Conservation (phyloP, 2,113 vertebrate species). For the Orientallactaga bullata region DNA sequence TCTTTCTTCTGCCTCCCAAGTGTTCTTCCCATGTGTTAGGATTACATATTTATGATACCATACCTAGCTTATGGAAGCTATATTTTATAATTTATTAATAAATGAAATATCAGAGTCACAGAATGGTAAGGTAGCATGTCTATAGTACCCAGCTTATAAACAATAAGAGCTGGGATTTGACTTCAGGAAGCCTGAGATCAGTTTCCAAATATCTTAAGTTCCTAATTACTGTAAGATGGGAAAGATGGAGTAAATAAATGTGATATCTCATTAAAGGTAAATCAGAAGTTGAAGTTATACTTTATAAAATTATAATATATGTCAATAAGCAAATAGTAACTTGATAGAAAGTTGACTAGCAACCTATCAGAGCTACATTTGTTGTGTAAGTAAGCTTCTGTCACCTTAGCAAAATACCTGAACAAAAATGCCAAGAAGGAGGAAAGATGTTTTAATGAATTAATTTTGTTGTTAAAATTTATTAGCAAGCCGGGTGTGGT, state of each 20-base stretch:
- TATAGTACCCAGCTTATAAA: background rate
- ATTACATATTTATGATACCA: background rate
- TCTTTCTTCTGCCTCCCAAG: background rate
- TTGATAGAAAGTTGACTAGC: slow-evolving; percentile 48
- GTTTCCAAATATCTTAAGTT: background rate
- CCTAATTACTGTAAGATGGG: background rate
- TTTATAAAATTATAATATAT: slow-evolving; percentile 44
- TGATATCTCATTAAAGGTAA: slow-evolving; percentile 17
- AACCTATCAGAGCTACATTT: slow-evolving; percentile 6
- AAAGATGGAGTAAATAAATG: slow-evolving; percentile 21
- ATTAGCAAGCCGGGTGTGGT: too few relatives aligned
- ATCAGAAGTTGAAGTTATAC: slow-evolving; percentile 38
- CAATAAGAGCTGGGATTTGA: slow-evolving; percentile 6
- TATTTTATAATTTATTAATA: slow-evolving; percentile 25
- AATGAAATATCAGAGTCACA: background rate
- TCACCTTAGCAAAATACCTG: background rate
- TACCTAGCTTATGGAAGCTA: background rate
- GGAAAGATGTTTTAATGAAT: background rate
- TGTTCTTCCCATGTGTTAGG: background rate
- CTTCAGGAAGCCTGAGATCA: background rate
- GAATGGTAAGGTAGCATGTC: slow-evolving; percentile 5
- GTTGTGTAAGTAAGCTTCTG: background rate
- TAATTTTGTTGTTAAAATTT: too few relatives aligned
- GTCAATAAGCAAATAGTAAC: background rate
- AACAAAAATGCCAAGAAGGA: background rate